Evolutionary conservation across 64 coral and sea anemone species (phyloP), one percentile per base, ranked within the genome.

Genomic region (Exaiptasia diaphana): DNA sequence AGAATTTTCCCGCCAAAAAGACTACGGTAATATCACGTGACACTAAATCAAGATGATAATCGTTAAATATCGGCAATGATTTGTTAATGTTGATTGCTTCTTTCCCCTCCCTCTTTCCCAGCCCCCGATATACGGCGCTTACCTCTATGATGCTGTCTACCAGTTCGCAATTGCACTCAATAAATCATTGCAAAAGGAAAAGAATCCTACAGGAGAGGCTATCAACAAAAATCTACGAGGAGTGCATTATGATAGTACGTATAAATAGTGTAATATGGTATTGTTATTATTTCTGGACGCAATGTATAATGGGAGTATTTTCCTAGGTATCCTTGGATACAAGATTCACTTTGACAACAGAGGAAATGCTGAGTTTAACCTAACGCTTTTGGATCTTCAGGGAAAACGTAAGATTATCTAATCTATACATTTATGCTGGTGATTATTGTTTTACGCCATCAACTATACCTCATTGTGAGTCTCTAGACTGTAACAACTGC

Each of bases 111-210:
- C 25, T 54, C 9, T 33, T 61, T 9, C 44, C 21, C 37, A 87
- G 84, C 73, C 74, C 40, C 84, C 84, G 1, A 78, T 87, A 12
- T 87, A 78, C 35, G 84, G 84, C 18, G 84, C 84, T 1, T 87
- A 87, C 71, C 73, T 87, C 43, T 87, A 87, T n/a, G 84, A 87
- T 78, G 84, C 84, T 31, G 84, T 87, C 14, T 87, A 87, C 63
- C 84, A 87, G 60, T 87, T 28, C 23, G 84, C 84, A 1, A 21
- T 77, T 49, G 84, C 72, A n/a, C 73, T 87, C 3, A 87, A 87
- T 41, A 87, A 87, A 68, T 73, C 84, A 23, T 35, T 77, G 41
- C 56, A 43, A 24, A 27, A n/a, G 32, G 75, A 78, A 38, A 37
- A 77, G 38, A 20, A 62, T 27, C 10, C 28, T 4, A 68, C 73